Evolutionary conservation across 2,797 vertebrate genomes (phyloP), one percentile per base, ranked within the genome.

Genomic region (Pangasius djambal): DNA sequence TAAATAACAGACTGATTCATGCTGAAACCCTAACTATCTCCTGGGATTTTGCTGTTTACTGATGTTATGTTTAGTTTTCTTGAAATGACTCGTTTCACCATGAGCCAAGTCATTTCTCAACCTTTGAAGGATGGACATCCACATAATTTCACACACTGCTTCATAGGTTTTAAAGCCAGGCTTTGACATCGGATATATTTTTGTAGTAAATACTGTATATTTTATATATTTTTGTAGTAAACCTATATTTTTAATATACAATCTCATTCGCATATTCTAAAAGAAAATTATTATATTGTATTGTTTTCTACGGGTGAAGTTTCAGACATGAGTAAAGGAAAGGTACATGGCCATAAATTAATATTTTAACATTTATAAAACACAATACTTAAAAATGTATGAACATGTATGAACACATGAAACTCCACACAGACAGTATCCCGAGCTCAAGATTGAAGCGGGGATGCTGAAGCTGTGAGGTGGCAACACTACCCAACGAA

Each of bases 71-170:
- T 83, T 67, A 83, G 59, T 65, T 83, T 83, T 67, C 37, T n/a
- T 83, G 16, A 65, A 83, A 83, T 44, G 37, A n/a, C 22, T 63
- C 37, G 6, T 83, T 83, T 83, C 31, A 83, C 82, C 40, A n/a
- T 65, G 59, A 28, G 82, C 61, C 82, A 83, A 83, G 59, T 83
- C 25, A 65, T 83, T 83, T 83, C 59, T 48, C 82, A 63, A 83
- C 31, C 40, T 48, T 44, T 48, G 6, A 83, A 37, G 81, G 20
- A 59, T 2, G 13, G 31, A 25, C 22, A 65, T n/a, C 13, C 22
- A 50, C 28, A 67, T 48, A 83, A n/a, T 67, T 20, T 37, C 20
- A 61, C 57, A 40, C 55, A 83, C 34, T 61, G 57, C n/a, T 61
- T 37, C 78, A 82, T 59, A 12, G 52, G 57, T 28, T 83, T 63